phyloP scores from a whole-genome alignment of 35 echinoderm and acorn worm species.

The Ophioderma brevispina region DNA sequence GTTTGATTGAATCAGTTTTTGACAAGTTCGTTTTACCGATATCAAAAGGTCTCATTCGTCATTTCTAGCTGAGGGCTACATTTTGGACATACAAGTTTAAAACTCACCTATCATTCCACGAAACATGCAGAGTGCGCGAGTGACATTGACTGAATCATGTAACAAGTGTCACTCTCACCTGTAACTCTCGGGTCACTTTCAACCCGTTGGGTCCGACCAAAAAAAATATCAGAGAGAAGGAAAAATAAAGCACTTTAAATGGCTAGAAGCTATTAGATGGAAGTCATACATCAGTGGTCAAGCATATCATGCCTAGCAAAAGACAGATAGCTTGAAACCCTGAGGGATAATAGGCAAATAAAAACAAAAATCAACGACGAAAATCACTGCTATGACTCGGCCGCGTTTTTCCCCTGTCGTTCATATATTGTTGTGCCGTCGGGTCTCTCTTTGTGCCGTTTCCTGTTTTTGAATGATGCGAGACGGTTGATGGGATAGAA shows the following conservation, averaged over 20 bases:
- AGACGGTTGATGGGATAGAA: not conserved
- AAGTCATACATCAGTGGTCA: conserved; percentile 6
- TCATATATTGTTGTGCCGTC: not conserved
- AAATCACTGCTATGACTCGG: conserved; percentile 1
- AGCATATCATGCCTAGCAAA: not conserved
- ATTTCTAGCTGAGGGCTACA: not conserved
- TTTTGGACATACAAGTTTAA: not conserved
- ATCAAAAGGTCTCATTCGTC: conserved; percentile 13
- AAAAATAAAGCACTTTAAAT: not conserved
- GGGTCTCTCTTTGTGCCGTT: not conserved
- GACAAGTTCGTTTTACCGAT: not conserved
- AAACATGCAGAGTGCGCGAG: not conserved
- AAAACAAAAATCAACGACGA: conserved; percentile 4
- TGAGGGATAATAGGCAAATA: not conserved
- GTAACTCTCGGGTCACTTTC: not conserved
- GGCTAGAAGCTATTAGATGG: not conserved
- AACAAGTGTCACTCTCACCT: not conserved
- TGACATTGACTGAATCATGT: not conserved
- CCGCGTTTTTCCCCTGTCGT: not conserved
- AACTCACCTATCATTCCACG: no score
- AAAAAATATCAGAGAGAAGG: not conserved
- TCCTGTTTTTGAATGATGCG: not conserved
- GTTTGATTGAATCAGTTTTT: not conserved
- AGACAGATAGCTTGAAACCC: not conserved
- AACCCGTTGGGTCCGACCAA: not conserved